A percentile compares a stretch with the other conserved stretches of the same genome.
Conservation (phyloP, 2,113 vertebrate species). For the Muscicapa adusta region DNA sequence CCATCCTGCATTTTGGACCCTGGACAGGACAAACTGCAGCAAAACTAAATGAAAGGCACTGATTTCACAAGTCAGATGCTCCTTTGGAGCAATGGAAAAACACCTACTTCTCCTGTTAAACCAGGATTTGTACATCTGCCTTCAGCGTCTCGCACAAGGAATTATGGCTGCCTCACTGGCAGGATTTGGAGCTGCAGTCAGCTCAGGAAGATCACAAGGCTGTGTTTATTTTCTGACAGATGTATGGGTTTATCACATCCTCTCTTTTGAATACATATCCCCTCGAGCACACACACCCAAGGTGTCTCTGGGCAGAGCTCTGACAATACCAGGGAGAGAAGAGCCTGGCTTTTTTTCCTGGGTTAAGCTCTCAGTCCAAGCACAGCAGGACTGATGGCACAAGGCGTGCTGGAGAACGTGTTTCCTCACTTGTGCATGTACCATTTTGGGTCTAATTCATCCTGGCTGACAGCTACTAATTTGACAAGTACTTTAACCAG, state of each 20-base stretch:
- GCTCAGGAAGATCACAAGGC: background rate
- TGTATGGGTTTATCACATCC: background rate
- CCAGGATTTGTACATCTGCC: background rate
- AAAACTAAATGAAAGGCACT: background rate
- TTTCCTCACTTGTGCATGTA: background rate
- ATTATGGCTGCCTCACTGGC: background rate
- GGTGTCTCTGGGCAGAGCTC: background rate
- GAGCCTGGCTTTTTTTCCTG: background rate
- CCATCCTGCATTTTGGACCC: background rate
- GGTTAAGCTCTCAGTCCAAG: background rate
- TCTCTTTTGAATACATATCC: background rate
- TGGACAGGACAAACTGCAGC: background rate
- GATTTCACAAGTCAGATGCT: background rate
- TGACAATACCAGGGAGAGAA: rapidly evolving
- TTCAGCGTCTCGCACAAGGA: background rate
- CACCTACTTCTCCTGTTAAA: background rate
- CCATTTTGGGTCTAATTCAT: background rate
- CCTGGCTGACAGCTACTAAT: background rate
- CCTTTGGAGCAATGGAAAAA: background rate
- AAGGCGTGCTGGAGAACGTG: background rate
- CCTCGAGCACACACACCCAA: background rate
- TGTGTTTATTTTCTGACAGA: constrained; percentile 11
- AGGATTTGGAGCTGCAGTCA: constrained; percentile 16
- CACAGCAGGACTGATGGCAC: background rate
- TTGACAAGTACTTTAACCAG: background rate